Evolutionary conservation across 2,888 invertebrate species (phyloP), one percentile per base, ranked within the genome.

Genomic region (Proisotoma minuta): DNA sequence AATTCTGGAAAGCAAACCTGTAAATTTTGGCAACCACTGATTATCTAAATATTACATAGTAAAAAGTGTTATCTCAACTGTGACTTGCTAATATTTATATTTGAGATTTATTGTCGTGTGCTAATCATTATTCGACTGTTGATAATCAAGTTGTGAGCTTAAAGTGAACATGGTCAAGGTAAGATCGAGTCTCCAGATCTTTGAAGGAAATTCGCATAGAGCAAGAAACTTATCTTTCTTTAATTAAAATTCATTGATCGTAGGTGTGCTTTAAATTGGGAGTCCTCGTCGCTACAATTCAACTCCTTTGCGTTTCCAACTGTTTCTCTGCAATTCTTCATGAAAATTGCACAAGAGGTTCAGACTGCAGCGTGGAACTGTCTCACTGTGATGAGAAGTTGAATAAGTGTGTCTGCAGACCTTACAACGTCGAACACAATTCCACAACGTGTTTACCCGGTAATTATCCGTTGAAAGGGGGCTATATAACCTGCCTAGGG

Each of bases 401-500:
- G 75, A 89, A 89, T 73, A 82, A 84, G 70, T 92, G 92, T 80
- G 83, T 85, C 63, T 92, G 92, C 78, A 85, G 87, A 77, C 87
- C 90, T 29, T 91, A 88, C 79, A 89, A 84, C 78, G 90, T 91
- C 34, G 84, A 83, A 77, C 85, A 86, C 77, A 88, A 92, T 79
- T 83, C 83, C 74, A 86, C 88, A 63, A 84, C 84, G 67, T 92
- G 92, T 80, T 81, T 91, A 74, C 88, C 89, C 82, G 89, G 91
- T 92, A 82, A n/a, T n/a, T n/a, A n/a, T n/a, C n/a, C 15, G 34
- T 10, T 34, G 34, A 34, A 8, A 8, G 8, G 8, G 34, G 8
- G 15, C 15, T 34, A 10, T 34, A 15, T 34, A 34, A 8, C 15
- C 8, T 34, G 15, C 8, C 15, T 8, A 10, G 34, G 34, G 34